A percentile compares a stretch with the other conserved stretches of the same genome.
Evolutionary conservation across 2,888 invertebrate genomes (phyloP).

Genomic region (Aricia artaxerxes): DNA sequence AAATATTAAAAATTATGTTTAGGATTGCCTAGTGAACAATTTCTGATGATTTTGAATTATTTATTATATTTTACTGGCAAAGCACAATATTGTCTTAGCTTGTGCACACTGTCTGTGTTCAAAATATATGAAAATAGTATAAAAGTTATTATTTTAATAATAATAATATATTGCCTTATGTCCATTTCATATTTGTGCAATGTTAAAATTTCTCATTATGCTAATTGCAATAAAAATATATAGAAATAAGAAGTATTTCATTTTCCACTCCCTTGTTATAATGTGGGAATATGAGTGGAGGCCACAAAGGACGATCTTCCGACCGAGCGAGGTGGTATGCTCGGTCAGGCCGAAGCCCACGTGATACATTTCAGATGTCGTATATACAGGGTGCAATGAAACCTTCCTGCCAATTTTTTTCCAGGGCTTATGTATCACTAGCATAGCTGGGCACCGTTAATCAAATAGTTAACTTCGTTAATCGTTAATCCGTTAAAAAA

Average conservation of each 20-base stretch:
- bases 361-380: too few relatives aligned
- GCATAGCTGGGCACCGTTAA: too few relatives aligned
- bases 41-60: not conserved
- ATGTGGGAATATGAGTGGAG: not conserved
- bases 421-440: too few relatives aligned
- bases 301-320: too few relatives aligned
- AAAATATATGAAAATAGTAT: not conserved
- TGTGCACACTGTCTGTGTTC: conserved; percentile 13
- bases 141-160: not conserved
- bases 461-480: too few relatives aligned
- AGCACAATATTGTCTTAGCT: conserved; percentile 7
- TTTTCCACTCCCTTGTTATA: not conserved
- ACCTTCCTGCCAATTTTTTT: too few relatives aligned
- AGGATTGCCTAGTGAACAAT: not conserved
- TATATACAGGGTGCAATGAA: too few relatives aligned
- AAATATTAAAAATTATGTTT: not conserved
- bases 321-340: too few relatives aligned
- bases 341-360: too few relatives aligned
- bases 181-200: conserved; percentile 5
- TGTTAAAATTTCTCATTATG: conserved; percentile 2
- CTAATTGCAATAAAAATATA: conserved; percentile 1
- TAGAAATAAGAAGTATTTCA: not conserved
- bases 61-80: not conserved
- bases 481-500: too few relatives aligned
- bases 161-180: not conserved